Conservation (phyloP, 2,113 vertebrate genomes). For the Callopanchax toddi region DNA sequence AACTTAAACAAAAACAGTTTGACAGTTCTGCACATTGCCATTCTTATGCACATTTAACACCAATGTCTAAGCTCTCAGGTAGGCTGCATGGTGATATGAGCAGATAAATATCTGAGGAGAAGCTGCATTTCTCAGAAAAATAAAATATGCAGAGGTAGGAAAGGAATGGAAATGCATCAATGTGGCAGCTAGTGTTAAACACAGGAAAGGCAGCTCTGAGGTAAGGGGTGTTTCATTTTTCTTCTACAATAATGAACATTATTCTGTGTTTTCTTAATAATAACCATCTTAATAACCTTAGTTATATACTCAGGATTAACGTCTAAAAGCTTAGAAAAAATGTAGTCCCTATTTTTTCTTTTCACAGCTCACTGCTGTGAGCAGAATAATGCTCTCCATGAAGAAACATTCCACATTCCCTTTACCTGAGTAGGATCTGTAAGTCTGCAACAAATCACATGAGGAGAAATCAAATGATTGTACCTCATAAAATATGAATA, state of each 20-base stretch:
- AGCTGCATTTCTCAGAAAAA: slow-evolving; percentile 1
- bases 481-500: too few species aligned
- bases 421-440: slow-evolving; percentile 49
- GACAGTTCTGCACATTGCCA: background rate
- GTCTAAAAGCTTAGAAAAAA: background rate
- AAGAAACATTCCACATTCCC: slow-evolving; percentile 28
- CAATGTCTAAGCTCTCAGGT: background rate
- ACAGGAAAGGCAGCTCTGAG: slow-evolving; percentile 4
- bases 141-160: background rate
- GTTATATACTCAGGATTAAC: slow-evolving; percentile 5
- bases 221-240: slow-evolving; percentile 6
- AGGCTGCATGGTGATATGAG: background rate
- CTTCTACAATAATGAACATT: slow-evolving; percentile 8
- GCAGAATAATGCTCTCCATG: background rate
- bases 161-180: background rate
- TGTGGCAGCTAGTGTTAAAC: background rate
- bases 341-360: background rate
- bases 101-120: background rate
- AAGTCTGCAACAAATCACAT: slow-evolving; percentile 14
- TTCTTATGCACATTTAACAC: background rate
- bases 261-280: slow-evolving; percentile 11
- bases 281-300: background rate
- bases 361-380: background rate
- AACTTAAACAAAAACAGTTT: background rate
- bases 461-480: slow-evolving; percentile 7